Percentiles rank a stretch among this genome's conserved stretches.
Conservation (phyloP, 1,140 invertebrate species). For the Lutraria rhynchaena region DNA sequence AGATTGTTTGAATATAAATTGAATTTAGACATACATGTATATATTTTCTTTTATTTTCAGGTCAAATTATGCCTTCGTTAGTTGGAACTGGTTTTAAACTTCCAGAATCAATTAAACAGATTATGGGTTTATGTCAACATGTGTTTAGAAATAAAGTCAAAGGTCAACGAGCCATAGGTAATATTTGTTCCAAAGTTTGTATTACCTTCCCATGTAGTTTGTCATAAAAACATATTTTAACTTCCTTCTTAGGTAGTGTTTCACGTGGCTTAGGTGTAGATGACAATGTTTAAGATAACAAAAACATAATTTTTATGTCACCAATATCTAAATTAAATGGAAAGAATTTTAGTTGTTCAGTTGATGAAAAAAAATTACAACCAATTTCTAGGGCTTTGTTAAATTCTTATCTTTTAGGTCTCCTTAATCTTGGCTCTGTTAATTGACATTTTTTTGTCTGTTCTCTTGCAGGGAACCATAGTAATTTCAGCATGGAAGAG, state of each 20-base stretch:
- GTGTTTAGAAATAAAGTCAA: constrained; percentile 58
- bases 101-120: constrained; percentile 31
- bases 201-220: too few species aligned
- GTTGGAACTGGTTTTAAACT: constrained; percentile 40
- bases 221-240: too few species aligned
- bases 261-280: too few species aligned
- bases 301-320: too few species aligned
- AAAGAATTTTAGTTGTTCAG: too few species aligned
- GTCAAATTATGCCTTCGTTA: constrained; percentile 46
- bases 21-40: neutral
- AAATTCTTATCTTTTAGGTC: neutral
- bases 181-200: too few species aligned
- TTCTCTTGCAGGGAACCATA: constrained; percentile 32
- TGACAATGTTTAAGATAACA: too few species aligned
- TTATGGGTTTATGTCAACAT: constrained; percentile 59
- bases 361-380: too few species aligned
- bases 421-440: neutral
- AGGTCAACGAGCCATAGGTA: constrained; percentile 43
- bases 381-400: neutral
- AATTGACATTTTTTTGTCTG: too few species aligned
- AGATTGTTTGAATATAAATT: neutral
- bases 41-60: constrained; percentile 5
- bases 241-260: too few species aligned
- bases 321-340: too few species aligned
- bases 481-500: constrained; percentile 50